Conservation (phyloP, 2,888 invertebrate genomes). For the Marasmarcha lunaedactyla region DNA sequence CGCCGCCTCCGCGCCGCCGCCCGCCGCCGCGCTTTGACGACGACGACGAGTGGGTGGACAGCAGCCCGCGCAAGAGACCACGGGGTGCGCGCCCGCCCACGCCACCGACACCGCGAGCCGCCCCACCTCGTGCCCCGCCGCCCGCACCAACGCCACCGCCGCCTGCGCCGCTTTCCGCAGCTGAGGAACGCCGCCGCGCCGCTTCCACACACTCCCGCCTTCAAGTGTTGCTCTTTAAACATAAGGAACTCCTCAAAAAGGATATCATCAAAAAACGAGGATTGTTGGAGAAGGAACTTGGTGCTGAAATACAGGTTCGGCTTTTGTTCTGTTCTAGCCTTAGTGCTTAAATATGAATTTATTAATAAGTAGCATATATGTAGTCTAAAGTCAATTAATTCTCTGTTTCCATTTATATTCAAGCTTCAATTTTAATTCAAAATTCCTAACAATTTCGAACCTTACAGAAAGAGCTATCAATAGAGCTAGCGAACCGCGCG, state of each 20-base stretch:
- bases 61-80: conserved; percentile 40
- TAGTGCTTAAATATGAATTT: too few species aligned
- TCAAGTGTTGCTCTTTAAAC: conserved; percentile 83
- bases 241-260: conserved; percentile 92
- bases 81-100: conserved; percentile 22
- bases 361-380: too few species aligned
- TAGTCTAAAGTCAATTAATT: too few species aligned
- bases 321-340: background rate
- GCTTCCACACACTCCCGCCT: conserved; percentile 71
- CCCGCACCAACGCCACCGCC: conserved; percentile 11
- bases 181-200: conserved; percentile 64
- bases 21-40: conserved; percentile 39
- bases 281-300: conserved; percentile 88
- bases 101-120: conserved; percentile 18
- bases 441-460: too few species aligned
- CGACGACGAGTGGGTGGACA: conserved; percentile 58
- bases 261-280: conserved; percentile 93
- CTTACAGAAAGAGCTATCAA: conserved; percentile 78
- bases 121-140: conserved; percentile 13
- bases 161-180: conserved; percentile 24
- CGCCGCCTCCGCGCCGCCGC: conserved; percentile 36
- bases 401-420: too few species aligned
- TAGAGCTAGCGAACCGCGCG: conserved; percentile 77
- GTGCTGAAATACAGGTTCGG: conserved; percentile 86
- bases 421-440: too few species aligned